Conservation (phyloP, 2,113 vertebrate genomes). For the Toxotes jaculatrix region DNA sequence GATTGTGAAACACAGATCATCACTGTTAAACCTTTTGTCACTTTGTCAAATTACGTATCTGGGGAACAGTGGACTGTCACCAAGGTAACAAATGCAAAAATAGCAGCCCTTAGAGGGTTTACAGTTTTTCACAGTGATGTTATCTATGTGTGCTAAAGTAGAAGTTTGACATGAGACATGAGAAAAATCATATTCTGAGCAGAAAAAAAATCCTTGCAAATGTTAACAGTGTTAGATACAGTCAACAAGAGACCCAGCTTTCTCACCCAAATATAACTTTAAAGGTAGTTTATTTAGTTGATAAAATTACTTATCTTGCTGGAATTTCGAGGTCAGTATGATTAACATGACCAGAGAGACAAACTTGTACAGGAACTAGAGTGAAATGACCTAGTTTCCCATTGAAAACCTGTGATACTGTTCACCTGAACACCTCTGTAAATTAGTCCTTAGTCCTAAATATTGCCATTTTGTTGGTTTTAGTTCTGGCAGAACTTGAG, state of each 20-base stretch:
- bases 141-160: neutral
- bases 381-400: neutral
- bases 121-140: neutral
- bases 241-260: neutral
- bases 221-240: neutral
- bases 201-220: neutral
- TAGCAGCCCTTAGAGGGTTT: neutral
- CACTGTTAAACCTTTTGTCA: neutral
- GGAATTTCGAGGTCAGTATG: neutral
- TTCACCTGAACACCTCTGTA: neutral
- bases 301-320: too few species aligned
- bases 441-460: neutral
- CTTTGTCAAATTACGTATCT: neutral
- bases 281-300: neutral
- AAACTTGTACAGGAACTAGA: neutral
- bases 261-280: neutral
- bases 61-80: neutral
- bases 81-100: neutral
- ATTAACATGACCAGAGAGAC: neutral
- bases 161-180: neutral
- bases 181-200: conserved; percentile 3
- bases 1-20: conserved; percentile 25
- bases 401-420: neutral
- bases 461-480: neutral
- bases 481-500: neutral